Evolutionary conservation across 2,888 invertebrate genomes (phyloP).

Genomic region (Sepioteuthis lessoniana): DNA sequence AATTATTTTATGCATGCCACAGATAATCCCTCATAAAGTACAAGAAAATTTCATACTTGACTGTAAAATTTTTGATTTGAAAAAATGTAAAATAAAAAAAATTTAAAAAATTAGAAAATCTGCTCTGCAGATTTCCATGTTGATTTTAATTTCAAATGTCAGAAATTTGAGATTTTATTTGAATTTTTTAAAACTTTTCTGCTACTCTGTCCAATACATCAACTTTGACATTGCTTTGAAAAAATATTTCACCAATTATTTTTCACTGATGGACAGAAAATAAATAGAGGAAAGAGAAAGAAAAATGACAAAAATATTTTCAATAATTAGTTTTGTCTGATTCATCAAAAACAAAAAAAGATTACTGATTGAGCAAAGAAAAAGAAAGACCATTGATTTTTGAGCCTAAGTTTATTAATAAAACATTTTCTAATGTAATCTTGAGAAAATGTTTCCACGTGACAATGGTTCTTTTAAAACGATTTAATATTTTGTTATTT

Average conservation of each 20-base stretch:
- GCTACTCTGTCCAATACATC: background rate
- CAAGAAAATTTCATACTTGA: background rate
- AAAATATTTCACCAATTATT: constrained; percentile 11
- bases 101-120: background rate
- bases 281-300: background rate
- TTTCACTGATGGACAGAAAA: constrained; percentile 11
- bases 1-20: background rate
- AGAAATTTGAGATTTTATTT: background rate
- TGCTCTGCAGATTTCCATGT: background rate
- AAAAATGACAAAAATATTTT: background rate
- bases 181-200: background rate
- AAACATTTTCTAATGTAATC: constrained; percentile 33
- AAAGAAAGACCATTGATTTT: background rate
- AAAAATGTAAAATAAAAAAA: background rate
- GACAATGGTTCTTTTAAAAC: background rate
- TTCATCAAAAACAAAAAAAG: constrained; percentile 11
- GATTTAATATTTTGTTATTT: background rate
- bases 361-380: background rate
- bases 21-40: background rate
- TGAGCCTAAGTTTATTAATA: background rate
- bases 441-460: background rate
- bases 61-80: background rate
- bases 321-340: background rate
- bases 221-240: background rate
- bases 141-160: constrained; percentile 2